Evolutionary conservation across 2,888 invertebrate species (phyloP), one percentile per base, ranked within the genome.

Genomic region (Coronaproctus castanopsis): DNA sequence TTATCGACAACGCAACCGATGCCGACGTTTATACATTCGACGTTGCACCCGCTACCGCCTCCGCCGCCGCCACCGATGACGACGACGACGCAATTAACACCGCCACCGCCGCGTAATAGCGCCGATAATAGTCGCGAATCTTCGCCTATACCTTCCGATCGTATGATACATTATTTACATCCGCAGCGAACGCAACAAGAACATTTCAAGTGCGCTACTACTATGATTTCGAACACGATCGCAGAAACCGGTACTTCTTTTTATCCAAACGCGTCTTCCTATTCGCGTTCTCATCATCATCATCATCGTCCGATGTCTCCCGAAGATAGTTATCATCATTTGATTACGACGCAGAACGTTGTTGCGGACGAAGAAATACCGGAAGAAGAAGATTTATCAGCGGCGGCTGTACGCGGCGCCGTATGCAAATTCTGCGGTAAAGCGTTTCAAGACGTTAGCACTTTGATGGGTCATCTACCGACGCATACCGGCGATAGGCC

Each of bases 341-440:
- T 8, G 5, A 14, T 14, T 36, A 36, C 57, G 57, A 24, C 52
- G 24, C 24, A 24, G 59, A 59, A n/a, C 55, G 55, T 52, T 19
- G 52, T 36, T 36, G 36, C 36, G 36, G 36, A 36, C 36, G 36
- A 36, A 49, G 54, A 57, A 24, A n/a, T 60, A 51, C 54, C 54
- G 56, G 55, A 49, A n/a, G 53, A 55, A 21, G 23, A 54, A 23
- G 23, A 52, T 23, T 52, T 54, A n/a, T 22, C 59, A 5, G 24
- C 54, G n/a, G 22, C 56, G 5, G 51, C 22, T 21, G 62, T 55
- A 18, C 57, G 55, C 55, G 63, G 62, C 65, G 88, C 88, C 68
- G 76, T 89, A 70, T 89, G 89, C 80, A 89, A 89, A 77, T 89
- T 89, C 75, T 89, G 89, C 73, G 88, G 88, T 71, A 89, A 90